A percentile compares a stretch with the other conserved stretches of the same genome.
Evolutionary conservation across 2,113 vertebrate genomes (phyloP).

Genomic region (Panthera leo): DNA sequence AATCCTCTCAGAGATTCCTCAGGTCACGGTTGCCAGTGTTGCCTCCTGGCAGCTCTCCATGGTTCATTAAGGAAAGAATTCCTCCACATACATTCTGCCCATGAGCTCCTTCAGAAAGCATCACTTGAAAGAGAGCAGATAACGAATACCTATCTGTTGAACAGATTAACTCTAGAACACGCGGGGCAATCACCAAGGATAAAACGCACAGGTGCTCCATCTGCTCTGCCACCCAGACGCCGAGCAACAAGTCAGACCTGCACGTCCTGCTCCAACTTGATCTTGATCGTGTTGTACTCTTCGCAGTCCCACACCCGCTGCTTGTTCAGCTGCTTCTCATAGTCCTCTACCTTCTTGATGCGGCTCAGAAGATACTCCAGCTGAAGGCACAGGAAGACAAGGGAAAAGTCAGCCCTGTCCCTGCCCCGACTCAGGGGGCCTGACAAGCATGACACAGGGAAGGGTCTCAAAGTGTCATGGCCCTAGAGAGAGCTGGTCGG

Average conservation of each 20-base stretch:
- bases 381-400: conserved; percentile 73
- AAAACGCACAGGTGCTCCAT: fast-evolving
- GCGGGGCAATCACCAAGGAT: fast-evolving
- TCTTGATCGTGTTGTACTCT: conserved; percentile 82
- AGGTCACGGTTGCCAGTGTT: not conserved
- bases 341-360: conserved; percentile 84
- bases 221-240: not conserved
- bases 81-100: not conserved
- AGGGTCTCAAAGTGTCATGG: not conserved
- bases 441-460: not conserved
- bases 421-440: not conserved
- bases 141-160: not conserved
- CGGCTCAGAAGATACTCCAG: conserved; percentile 82
- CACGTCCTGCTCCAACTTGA: conserved; percentile 84
- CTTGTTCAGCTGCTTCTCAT: conserved; percentile 82
- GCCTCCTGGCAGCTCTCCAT: not conserved
- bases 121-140: not conserved
- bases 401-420: not conserved
- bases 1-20: not conserved
- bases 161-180: not conserved
- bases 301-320: conserved; percentile 83
- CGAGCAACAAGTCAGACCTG: conserved; percentile 82
- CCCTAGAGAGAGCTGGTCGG: not conserved
- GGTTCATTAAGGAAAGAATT: not conserved
- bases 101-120: not conserved